phyloP scores from a whole-genome alignment of 2,113 vertebrate species.

The Emydura subglobosa region DNA sequence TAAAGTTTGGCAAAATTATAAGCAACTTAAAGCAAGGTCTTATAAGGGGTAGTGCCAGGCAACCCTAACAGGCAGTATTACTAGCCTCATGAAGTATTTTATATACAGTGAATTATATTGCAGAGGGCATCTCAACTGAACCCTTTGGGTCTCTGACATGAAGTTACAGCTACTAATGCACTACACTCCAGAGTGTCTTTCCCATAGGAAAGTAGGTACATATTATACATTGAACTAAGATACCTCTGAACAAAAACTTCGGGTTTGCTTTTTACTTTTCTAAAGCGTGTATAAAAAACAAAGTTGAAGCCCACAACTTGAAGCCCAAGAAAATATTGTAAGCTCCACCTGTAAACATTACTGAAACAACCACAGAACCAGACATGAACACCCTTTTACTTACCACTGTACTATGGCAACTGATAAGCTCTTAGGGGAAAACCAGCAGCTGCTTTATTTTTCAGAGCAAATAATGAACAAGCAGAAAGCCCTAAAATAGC shows the following conservation, averaged over 20 bases:
- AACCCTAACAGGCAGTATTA: not conserved
- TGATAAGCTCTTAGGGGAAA: not conserved
- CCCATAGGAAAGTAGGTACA: not conserved
- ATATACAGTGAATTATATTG: not conserved
- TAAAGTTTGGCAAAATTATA: not conserved
- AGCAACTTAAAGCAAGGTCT: not conserved
- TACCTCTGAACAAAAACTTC: not conserved
- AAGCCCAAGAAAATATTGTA: not conserved
- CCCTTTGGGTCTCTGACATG: not conserved
- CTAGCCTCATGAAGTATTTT: not conserved
- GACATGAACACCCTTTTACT: not conserved
- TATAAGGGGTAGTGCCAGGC: not conserved
- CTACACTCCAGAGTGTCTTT: not conserved
- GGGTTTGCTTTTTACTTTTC: not conserved
- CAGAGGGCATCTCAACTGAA: not conserved
- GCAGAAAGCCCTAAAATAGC: not conserved
- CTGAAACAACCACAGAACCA: not conserved
- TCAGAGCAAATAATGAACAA: not conserved
- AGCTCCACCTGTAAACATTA: not conserved
- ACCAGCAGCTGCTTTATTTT: not conserved
- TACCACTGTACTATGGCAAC: not conserved
- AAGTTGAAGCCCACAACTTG: not conserved
- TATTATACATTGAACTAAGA: too few relatives aligned
- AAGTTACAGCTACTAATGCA: not conserved
- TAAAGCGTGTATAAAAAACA: not conserved